A percentile compares a stretch with the other conserved stretches of the same genome.
Evolutionary conservation across 2,113 vertebrate genomes (phyloP).

Genomic region (Paraplagusia blochii): DNA sequence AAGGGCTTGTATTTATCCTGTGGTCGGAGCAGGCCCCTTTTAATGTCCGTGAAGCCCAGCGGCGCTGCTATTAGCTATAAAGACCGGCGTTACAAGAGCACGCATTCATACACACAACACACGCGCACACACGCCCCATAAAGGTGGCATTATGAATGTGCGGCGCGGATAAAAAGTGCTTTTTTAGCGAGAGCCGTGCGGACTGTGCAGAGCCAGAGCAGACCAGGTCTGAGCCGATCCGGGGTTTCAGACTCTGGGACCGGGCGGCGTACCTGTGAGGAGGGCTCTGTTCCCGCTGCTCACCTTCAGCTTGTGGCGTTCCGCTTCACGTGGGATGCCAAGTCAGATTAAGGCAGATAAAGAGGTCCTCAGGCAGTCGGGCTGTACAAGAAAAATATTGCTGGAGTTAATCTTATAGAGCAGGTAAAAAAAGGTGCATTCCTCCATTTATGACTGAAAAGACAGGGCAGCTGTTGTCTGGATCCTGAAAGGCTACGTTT

Average conservation of each 20-base stretch:
- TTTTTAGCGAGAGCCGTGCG: constrained; percentile 38
- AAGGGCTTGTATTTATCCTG: constrained; percentile 64
- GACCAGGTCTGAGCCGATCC: constrained; percentile 10
- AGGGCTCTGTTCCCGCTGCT: no score
- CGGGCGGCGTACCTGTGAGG: no score
- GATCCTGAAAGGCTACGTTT: no score
- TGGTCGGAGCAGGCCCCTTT: constrained; percentile 61
- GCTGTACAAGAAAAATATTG: no score
- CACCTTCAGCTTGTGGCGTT: no score
- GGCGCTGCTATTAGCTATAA: constrained; percentile 67
- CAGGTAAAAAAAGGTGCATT: no score
- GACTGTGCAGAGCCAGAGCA: constrained; percentile 7
- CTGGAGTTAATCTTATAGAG: no score
- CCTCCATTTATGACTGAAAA: no score
- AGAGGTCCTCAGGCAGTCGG: no score
- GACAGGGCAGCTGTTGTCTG: no score
- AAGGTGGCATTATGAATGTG: constrained; percentile 64
- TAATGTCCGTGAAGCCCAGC: constrained; percentile 64
- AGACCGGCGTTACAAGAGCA: constrained; percentile 61
- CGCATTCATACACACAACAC: constrained; percentile 58
- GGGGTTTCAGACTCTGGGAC: constrained; percentile 7
- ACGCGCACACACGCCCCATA: constrained; percentile 42
- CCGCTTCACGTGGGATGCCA: no score
- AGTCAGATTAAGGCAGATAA: no score
- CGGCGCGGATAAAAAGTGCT: constrained; percentile 42